Conservation (phyloP, 1,140 invertebrate species). For the Brachionus plicatilis region DNA sequence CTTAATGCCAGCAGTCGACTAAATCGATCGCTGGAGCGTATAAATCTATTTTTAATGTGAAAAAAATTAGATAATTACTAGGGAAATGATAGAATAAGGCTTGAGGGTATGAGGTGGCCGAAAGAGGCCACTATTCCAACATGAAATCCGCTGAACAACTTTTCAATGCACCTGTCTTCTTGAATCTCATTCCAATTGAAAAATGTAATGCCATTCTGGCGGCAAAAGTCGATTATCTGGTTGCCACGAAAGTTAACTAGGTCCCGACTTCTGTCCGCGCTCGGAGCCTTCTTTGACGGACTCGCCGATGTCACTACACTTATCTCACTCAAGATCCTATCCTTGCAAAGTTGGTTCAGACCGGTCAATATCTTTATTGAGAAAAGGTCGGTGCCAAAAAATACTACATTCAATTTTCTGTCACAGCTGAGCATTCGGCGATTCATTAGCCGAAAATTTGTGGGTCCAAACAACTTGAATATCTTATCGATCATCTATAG, state of each 20-base stretch:
- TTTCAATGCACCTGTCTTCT: neutral
- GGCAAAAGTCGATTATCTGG: slow-evolving; percentile 23
- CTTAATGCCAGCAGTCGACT: neutral
- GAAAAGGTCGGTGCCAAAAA: slow-evolving; percentile 34
- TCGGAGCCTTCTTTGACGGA: neutral
- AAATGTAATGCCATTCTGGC: neutral
- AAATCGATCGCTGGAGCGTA: neutral
- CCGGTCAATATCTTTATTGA: slow-evolving; percentile 21
- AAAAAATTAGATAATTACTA: slow-evolving; percentile 44
- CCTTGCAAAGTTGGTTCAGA: neutral
- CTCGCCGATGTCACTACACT: slow-evolving; percentile 18
- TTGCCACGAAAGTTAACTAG: slow-evolving; percentile 7
- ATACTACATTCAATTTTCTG: neutral
- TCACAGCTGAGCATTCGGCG: neutral
- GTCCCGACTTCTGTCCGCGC: neutral
- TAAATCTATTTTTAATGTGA: neutral
- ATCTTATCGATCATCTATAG: slow-evolving; percentile 22
- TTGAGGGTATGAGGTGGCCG: slow-evolving; percentile 54
- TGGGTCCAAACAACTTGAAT: neutral
- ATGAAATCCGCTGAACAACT: slow-evolving; percentile 46
- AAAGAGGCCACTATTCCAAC: slow-evolving; percentile 57
- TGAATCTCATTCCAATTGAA: neutral
- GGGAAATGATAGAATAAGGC: slow-evolving; percentile 52
- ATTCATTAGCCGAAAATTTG: neutral
- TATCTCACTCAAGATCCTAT: neutral